Evolutionary conservation across 2,888 invertebrate genomes (phyloP), one percentile per base, ranked within the genome.

Genomic region (Celastrina argiolus): DNA sequence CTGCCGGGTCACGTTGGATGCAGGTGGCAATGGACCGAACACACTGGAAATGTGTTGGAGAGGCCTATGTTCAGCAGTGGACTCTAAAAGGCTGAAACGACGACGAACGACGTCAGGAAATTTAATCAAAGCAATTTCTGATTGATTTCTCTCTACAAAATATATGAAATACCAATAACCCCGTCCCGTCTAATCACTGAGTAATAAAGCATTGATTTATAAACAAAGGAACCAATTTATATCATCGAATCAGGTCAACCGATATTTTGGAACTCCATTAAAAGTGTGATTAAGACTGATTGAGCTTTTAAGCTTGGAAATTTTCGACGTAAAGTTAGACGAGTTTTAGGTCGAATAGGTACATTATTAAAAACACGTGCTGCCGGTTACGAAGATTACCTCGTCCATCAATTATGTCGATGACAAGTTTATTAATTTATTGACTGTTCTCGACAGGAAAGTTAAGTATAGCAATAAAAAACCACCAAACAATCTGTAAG

Each of bases 261-360:
- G 61, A 61, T 61, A 61, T 39, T 61, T 61, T 61, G 61, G 22
- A 61, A 61, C 61, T 39, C 61, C 61, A 61, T 61, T 61, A 61
- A 61, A 61, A 61, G 39, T 61, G 36, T 61, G 61, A 61, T 61
- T 39, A 61, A 61, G 36, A 61, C 36, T 61, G 61, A 61, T 61
- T 36, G 61, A 61, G 61, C 61, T 61, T 61, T 61, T 61, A 61
- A 36, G 61, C 61, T 61, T 61, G 18, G 22, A 61, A 61, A 61
- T 18, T 59, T 61, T 26, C 39, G 22, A 61, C 61, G 22, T 39
- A 39, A 39, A 39, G 39, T 39, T 61, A 14, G 18, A 22, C 22
- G 22, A 22, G 36, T 22, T 36, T 34, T 39, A 61, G 39, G 10
- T 61, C 36, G 31, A 16, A 34, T 22, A 22, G 12, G 26, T 22